Conservation (phyloP, 2,113 vertebrate species). For the Arenaria interpres region DNA sequence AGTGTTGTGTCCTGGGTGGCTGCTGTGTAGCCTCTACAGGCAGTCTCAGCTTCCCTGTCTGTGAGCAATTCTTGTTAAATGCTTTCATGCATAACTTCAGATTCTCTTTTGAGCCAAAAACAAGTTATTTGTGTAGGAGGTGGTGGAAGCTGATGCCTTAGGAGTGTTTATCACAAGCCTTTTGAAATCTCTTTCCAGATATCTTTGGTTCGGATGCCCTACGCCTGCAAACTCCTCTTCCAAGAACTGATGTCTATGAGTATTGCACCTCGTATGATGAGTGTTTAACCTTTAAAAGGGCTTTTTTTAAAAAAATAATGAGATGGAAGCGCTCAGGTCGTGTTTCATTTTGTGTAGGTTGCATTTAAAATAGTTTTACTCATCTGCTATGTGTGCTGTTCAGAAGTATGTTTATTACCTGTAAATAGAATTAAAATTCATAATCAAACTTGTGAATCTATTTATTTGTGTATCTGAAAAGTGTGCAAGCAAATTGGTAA, state of each 20-base stretch:
- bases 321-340: background rate
- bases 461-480: conserved; percentile 53
- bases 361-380: conserved; percentile 12
- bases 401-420: conserved; percentile 63
- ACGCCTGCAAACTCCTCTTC: conserved; percentile 97
- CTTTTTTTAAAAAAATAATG: background rate
- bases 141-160: background rate
- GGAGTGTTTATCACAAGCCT: background rate
- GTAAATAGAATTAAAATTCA: conserved; percentile 80
- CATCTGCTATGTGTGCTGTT: conserved; percentile 54
- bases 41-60: background rate
- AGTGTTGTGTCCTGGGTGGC: background rate
- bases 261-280: conserved; percentile 99
- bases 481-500: conserved; percentile 39
- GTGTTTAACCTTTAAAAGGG: conserved; percentile 63
- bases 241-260: conserved; percentile 99
- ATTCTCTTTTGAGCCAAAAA: background rate
- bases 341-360: background rate
- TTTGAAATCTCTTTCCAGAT: conserved; percentile 79
- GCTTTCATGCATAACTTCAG: background rate
- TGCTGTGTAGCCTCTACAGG: background rate
- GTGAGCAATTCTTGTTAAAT: background rate
- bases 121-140: background rate
- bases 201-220: conserved; percentile 95
- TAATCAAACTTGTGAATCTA: conserved; percentile 59